These are phyloP conservation scores for Coremacera marginata DNA, from an alignment of 2,888 invertebrate species.

Conservation along the genomic window DNA sequence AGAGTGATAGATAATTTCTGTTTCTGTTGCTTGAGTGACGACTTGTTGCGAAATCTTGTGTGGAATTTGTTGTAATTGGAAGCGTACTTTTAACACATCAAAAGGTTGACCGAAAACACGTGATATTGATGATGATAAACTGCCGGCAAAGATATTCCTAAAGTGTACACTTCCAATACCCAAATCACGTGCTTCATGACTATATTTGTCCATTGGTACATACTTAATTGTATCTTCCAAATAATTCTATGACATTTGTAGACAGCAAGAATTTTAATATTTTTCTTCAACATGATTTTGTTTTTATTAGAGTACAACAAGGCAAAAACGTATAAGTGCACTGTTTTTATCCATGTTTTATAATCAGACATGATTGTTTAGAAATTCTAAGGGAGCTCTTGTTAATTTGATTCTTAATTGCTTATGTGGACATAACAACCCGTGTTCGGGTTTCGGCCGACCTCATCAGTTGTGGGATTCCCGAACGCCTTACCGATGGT, in stretches of 20 bases:
- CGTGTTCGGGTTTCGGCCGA: no score
- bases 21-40: neutral
- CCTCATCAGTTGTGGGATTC: no score
- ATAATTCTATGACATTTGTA: slow-evolving; percentile 10
- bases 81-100: slow-evolving; percentile 33
- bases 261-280: neutral
- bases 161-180: neutral
- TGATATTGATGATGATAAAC: slow-evolving; percentile 16
- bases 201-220: slow-evolving; percentile 9
- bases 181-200: neutral
- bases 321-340: no score
- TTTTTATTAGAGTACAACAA: no score
- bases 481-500: no score
- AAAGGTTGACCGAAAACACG: slow-evolving; percentile 35
- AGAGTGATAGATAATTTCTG: slow-evolving; percentile 5
- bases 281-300: neutral
- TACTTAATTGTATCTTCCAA: neutral
- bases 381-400: no score
- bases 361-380: no score
- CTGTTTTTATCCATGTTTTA: no score
- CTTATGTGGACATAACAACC: no score
- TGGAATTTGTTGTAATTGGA: slow-evolving; percentile 24
- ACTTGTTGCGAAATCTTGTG: neutral
- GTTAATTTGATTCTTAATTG: no score
- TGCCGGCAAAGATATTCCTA: slow-evolving; percentile 31